Conservation (phyloP, 2,113 vertebrate species). For the Macroglossus sobrinus region DNA sequence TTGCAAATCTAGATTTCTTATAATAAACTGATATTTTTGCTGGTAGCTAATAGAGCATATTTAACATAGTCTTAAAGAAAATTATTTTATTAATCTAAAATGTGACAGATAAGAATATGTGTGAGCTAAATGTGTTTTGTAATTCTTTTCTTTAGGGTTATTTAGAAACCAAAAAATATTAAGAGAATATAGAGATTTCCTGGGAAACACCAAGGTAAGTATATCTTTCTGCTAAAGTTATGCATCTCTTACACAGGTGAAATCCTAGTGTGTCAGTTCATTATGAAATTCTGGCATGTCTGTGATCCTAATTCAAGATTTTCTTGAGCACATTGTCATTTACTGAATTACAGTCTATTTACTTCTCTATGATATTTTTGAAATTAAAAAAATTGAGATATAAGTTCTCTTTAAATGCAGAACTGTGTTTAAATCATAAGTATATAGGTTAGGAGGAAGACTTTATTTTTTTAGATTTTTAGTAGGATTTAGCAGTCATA, state of each 20-base stretch:
- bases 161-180: conserved; percentile 95
- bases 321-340: conserved; percentile 21
- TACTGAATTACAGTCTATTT: background rate
- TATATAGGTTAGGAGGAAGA: background rate
- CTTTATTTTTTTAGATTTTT: conserved; percentile 27
- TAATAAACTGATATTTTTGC: conserved; percentile 28
- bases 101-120: background rate
- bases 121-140: conserved; percentile 23
- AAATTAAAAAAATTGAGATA: background rate
- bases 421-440: background rate
- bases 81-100: conserved; percentile 17
- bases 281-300: background rate
- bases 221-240: background rate
- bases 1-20: conserved; percentile 17
- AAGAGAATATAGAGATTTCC: conserved; percentile 96
- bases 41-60: background rate
- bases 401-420: background rate
- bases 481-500: background rate
- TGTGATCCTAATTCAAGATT: background rate
- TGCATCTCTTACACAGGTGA: background rate
- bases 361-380: conserved; percentile 15
- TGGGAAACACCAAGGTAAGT: conserved; percentile 97
- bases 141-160: conserved; percentile 83
- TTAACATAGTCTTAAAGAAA: conserved; percentile 19
- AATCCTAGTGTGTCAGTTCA: background rate